Percentiles rank a stretch among this genome's conserved stretches.
phyloP scores from a whole-genome alignment of 2,797 vertebrate genomes.

The Cryptoprocta ferox region DNA sequence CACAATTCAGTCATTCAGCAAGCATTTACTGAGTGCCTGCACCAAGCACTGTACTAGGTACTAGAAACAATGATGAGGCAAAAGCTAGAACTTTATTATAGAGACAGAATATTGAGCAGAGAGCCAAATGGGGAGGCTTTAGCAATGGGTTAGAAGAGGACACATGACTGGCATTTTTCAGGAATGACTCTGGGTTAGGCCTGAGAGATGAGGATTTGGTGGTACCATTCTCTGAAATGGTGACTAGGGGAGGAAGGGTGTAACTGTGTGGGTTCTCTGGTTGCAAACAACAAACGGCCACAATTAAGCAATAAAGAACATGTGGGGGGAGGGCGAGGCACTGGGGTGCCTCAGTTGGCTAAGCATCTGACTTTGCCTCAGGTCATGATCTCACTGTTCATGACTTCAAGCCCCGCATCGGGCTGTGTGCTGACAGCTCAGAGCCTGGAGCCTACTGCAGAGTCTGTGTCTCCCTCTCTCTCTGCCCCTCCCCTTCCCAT shows the following conservation, averaged over 20 bases:
- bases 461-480: no score
- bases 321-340: no score
- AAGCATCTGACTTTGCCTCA: no score
- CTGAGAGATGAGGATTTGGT: not conserved
- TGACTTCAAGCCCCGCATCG: no score
- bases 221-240: not conserved
- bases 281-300: not conserved
- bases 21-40: not conserved
- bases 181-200: not conserved
- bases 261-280: not conserved
- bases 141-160: not conserved
- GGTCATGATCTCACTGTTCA: no score
- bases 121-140: constrained; percentile 6
- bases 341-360: no score
- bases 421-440: no score
- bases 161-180: not conserved
- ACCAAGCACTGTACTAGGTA: not conserved
- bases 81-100: not conserved
- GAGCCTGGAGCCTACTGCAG: no score
- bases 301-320: not conserved
- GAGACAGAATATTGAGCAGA: not conserved
- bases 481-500: no score
- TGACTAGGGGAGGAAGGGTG: not conserved
- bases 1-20: not conserved
- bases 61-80: not conserved